Evolutionary conservation across 2,888 invertebrate genomes (phyloP), one percentile per base, ranked within the genome.

Genomic region (Spilarctia lutea): DNA sequence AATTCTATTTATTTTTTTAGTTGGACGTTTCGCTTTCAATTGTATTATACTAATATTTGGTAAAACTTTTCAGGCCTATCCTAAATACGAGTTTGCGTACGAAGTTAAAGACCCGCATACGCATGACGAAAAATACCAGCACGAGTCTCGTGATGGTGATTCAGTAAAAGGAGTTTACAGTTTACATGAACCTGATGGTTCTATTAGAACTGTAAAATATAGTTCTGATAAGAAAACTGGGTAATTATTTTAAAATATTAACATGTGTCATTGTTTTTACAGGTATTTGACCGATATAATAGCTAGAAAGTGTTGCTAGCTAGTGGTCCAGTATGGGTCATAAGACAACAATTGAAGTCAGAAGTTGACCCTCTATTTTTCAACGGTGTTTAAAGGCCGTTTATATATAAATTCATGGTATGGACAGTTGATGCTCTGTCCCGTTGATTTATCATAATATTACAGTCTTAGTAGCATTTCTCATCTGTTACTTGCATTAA

Each of bases 131-230:
- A 96, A 96, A 87, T 95, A 90, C 84, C 96, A 96, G 82, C 91
- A 94, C 65, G 96, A 96, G 85, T 89, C 92, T 65, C 93, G 95
- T 60, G 96, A 96, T 84, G 97, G 97, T 16, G 96, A 97, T 81
- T 86, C 84, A 42, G 92, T 92, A 71, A 94, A 96, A 86, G 97
- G 97, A 65, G 96, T 85, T 35, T 91, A 91, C 85, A 89, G 91
- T 77, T 81, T 91, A 76, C 92, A 91, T 67, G 91, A 91, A 73
- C 82, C 92, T 35, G 91, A 91, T 16, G 91, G 91, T 18, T 91
- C 91, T 69, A 83, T 91, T 72, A 89, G 91, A 74, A 91, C 91
- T 35, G 91, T 91, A 18, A 88, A 91, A 65, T 96, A 96, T 86
- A 90, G 91, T 71, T 96, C 96, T 65, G 96, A 96, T 84, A 92